Evolutionary conservation across 1,140 invertebrate genomes (phyloP), one percentile per base, ranked within the genome.

Genomic region (Temnothorax curvispinosus): DNA sequence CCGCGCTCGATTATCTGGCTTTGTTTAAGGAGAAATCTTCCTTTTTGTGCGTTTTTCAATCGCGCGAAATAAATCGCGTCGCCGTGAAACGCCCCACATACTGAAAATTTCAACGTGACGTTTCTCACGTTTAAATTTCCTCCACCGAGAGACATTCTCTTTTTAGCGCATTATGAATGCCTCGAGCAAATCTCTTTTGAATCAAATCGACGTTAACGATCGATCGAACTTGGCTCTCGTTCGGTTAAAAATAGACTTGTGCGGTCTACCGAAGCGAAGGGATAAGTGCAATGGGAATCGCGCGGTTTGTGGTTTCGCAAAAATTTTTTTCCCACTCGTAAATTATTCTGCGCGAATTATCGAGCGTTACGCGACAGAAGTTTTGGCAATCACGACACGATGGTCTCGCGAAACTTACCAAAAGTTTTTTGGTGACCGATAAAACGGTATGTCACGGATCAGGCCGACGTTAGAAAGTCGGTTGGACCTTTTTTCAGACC

Each of bases 21-120:
- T 89, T 81, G 85, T 89, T 69, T 77, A 32, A 71, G 60, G 74
- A 78, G 87, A 87, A 88, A 75, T 35, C 38, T 78, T 87, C 71
- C 52, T 82, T 52, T 27, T 52, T 50, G 58, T 38, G 5, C 21
- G 15, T 64, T 74, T 67, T 80, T 77, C 56, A 67, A 8, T 56
- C 21, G 54, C 27, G 15, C 75, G n/a, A 74, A 74, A 75, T 58
- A 82, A 82, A 75, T 71, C 52, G 52, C 60, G 56, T 65, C 27
- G n/a, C 38, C 38, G 62, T 56, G 56, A 72, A 54, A 7, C 41
- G 44, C 65, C 76, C 60, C 52, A 62, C 44, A 62, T 62, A 32
- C 41, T n/a, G 27, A n/a, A 50, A 65, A 78, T 65, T 52, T 50
- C 9, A 64, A 35, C 5, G 27, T 18, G 21, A n/a, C 8, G 27